Conservation (phyloP, 2,113 vertebrate species). For the Mobula birostris region DNA sequence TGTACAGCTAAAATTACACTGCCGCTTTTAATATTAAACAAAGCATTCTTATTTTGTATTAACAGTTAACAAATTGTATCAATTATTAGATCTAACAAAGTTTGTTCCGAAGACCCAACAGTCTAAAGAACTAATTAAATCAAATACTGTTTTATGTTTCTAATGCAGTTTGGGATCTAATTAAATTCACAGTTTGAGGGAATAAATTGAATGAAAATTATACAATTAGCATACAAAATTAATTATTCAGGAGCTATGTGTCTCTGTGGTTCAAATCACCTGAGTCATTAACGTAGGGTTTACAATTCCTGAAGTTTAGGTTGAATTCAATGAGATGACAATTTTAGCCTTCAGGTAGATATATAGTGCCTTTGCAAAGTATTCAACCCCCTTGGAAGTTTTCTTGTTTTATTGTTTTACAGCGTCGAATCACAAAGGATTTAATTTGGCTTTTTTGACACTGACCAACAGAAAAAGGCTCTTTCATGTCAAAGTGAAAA, state of each 20-base stretch:
- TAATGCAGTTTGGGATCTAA: not conserved
- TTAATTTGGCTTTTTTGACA: no score
- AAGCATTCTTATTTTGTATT: not conserved
- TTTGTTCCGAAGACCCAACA: not conserved
- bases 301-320: not conserved
- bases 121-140: not conserved
- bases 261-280: not conserved
- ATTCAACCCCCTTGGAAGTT: no score
- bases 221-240: constrained; percentile 5
- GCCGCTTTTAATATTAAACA: not conserved
- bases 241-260: not conserved
- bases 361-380: no score
- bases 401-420: no score
- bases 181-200: not conserved
- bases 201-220: not conserved
- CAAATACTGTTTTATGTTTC: not conserved
- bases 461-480: no score
- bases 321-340: not conserved
- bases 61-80: not conserved
- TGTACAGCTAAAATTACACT: not conserved
- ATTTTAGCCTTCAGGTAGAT: not conserved
- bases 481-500: no score
- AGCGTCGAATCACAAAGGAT: no score
- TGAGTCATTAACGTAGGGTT: not conserved
- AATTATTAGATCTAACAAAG: not conserved